Evolutionary conservation across 2,113 vertebrate species (phyloP), one percentile per base, ranked within the genome.

Genomic region (Mobula birostris): DNA sequence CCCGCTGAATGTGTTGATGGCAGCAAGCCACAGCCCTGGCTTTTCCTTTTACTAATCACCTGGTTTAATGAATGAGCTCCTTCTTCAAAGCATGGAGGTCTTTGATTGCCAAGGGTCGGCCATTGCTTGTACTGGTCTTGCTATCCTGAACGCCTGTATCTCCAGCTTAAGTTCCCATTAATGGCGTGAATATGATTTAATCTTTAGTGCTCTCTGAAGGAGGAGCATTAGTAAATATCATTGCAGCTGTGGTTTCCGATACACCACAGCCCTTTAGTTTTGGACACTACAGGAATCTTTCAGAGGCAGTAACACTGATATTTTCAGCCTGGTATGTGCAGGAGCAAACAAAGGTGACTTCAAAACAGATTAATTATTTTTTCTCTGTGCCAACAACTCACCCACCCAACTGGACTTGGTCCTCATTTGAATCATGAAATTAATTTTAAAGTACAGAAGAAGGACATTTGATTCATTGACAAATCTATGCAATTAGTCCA

Each of bases 21-120:
- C 85, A 19, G 1, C 15, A 63, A 90, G 85, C 85, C 85, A 90
- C 15, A 0, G 14, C n/a, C 66, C 58, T 66, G 58, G 14, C 61
- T 90, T 90, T 90, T 90, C 63, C 85, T 68, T 90, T 90, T 36
- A 90, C 27, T 90, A 32, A 61, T 66, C 85, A 90, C 85, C 85
- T 90, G 85, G 61, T 66, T 68, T 32, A 90, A 90, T 90, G 85
- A 90, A 90, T 90, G 85, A 66, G n/a, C 29, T 90, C 85, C 61
- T 90, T 90, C 58, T 32, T 90, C 85, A 90, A 90, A 61, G 40
- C 21, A 29, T 21, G n/a, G 82, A 85, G 29, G 61, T 32, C 14
- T 19, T 90, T 2, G 61, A 90, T 90, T 17, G 85, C 61, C 61
- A 66, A 19, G 14, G 15, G 32, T 32, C 29, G 19, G 61, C 32